These are phyloP conservation scores for Blastobasis lacticolella DNA, from an alignment of 2,888 invertebrate genomes.

Conservation along the genomic window DNA sequence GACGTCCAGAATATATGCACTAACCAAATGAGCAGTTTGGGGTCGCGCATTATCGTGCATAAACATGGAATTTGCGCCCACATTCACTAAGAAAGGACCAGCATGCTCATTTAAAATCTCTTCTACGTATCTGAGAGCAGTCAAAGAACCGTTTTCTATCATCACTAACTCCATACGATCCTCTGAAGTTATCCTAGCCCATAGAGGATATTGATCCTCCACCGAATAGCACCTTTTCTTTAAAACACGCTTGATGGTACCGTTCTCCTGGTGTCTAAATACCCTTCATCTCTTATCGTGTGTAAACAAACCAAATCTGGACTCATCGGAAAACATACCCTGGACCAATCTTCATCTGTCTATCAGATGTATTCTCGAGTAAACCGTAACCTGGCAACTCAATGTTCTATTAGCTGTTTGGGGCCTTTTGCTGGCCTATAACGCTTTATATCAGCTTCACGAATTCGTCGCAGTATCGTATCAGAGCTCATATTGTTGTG, in stretches of 20 bases:
- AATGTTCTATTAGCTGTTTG: too few relatives aligned
- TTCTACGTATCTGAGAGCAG: constrained; percentile 12
- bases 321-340: too few relatives aligned
- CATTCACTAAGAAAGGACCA: too few relatives aligned
- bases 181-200: constrained; percentile 6
- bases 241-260: not conserved
- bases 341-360: too few relatives aligned
- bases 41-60: constrained; percentile 16
- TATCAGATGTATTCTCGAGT: too few relatives aligned
- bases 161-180: constrained; percentile 8
- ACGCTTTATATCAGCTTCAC: not conserved
- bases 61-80: not conserved
- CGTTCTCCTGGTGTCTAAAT: constrained; percentile 5
- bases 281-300: constrained; percentile 8
- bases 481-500: not conserved
- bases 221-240: constrained; percentile 4
- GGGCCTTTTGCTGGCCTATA: too few relatives aligned
- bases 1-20: constrained; percentile 17
- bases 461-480: not conserved
- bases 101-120: too few relatives aligned
- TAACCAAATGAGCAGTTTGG: constrained; percentile 13
- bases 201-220: constrained; percentile 3
- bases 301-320: not conserved
- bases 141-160: constrained; percentile 9
- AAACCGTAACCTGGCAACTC: too few relatives aligned